Conservation (phyloP, 1,140 invertebrate species). For the Vanessa tameamea region DNA sequence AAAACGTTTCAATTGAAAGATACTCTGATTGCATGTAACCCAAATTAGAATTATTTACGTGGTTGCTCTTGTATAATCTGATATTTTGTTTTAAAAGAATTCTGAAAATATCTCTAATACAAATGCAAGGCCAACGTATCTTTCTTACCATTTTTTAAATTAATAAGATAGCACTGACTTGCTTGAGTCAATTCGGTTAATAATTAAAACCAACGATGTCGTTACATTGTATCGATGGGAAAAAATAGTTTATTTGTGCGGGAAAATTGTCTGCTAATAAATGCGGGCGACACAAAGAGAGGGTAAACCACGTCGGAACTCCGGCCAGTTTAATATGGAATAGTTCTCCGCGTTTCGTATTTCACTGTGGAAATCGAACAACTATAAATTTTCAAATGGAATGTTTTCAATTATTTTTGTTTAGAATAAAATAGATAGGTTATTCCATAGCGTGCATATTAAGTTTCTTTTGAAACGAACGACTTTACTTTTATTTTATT, state of each 20-base stretch:
- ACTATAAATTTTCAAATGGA: neutral
- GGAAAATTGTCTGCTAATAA: slow-evolving; percentile 4
- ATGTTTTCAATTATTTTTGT: neutral
- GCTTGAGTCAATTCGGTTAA: neutral
- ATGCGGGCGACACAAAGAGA: slow-evolving; percentile 4
- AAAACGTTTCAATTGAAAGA: too few species aligned
- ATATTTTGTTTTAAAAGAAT: too few species aligned
- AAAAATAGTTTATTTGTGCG: slow-evolving; percentile 2
- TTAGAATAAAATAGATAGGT: neutral
- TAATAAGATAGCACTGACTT: too few species aligned
- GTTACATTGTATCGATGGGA: neutral
- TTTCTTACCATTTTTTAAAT: too few species aligned
- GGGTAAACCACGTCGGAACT: neutral
- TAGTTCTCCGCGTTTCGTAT: neutral
- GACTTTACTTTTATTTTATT: too few species aligned
- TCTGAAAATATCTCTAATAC: too few species aligned
- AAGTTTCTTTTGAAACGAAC: too few species aligned
- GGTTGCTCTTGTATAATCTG: too few species aligned
- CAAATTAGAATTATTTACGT: too few species aligned
- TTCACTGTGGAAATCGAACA: neutral
- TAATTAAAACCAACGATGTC: neutral
- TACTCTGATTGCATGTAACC: too few species aligned
- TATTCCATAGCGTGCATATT: too few species aligned
- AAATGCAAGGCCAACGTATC: too few species aligned
- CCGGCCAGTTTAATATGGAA: neutral